Conservation (phyloP, 2,888 invertebrate species). For the Eupeodes latifasciatus region DNA sequence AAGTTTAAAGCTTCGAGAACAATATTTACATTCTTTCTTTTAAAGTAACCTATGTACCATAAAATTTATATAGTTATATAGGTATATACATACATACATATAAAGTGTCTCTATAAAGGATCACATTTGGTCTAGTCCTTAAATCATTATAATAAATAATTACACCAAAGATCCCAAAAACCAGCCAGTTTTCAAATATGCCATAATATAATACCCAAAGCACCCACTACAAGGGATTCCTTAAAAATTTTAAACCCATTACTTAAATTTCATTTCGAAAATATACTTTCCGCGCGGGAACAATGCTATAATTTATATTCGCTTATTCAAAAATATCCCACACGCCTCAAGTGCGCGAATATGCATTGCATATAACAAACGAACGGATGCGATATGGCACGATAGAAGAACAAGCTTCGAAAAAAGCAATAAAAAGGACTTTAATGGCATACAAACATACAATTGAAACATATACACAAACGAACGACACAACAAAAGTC, state of each 20-base stretch:
- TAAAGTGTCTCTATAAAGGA: too few species aligned
- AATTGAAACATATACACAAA: background rate
- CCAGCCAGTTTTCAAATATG: too few species aligned
- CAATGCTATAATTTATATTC: slow-evolving; percentile 37
- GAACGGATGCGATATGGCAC: too few species aligned
- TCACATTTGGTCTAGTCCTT: too few species aligned
- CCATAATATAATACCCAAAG: slow-evolving; percentile 4
- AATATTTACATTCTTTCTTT: too few species aligned
- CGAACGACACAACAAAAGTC: slow-evolving; percentile 32
- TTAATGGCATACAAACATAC: background rate
- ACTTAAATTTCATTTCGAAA: slow-evolving; percentile 33
- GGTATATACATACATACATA: too few species aligned
- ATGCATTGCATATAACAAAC: background rate
- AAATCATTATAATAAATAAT: too few species aligned
- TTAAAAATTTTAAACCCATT: slow-evolving; percentile 42
- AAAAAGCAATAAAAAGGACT: slow-evolving; percentile 3
- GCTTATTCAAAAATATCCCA: slow-evolving; percentile 14
- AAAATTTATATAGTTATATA: too few species aligned
- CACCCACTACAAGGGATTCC: background rate
- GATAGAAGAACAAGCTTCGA: background rate
- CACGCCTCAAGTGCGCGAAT: slow-evolving; percentile 7
- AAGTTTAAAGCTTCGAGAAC: too few species aligned
- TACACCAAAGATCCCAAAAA: too few species aligned
- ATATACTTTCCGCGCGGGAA: slow-evolving; percentile 47
- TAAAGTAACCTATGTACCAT: too few species aligned